Conservation (phyloP, 2,113 vertebrate genomes). For the Burhinus oedicnemus region DNA sequence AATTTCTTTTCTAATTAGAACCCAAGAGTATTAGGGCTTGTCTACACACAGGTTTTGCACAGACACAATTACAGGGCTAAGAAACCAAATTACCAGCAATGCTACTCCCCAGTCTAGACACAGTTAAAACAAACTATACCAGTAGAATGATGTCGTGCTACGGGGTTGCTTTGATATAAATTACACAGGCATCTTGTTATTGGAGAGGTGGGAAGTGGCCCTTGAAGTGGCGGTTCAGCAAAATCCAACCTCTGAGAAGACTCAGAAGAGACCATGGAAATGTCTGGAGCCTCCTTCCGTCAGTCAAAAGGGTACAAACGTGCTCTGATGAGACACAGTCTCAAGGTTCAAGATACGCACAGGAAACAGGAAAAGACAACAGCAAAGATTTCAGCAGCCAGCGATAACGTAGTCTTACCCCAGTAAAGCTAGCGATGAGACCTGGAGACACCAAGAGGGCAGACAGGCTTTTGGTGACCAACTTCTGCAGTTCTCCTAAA, state of each 20-base stretch:
- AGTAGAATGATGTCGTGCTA: neutral
- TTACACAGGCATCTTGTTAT: neutral
- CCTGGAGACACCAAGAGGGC: neutral
- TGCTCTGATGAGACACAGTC: neutral
- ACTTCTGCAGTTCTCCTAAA: neutral
- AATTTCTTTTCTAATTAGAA: constrained; percentile 4
- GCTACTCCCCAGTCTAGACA: neutral
- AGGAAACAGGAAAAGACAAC: neutral
- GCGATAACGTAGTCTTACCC: accelerated
- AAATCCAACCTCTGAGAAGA: neutral
- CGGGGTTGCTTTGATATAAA: neutral
- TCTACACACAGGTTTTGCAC: neutral
- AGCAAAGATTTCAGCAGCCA: neutral
- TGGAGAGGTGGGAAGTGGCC: neutral
- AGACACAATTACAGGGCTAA: neutral
- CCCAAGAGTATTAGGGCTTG: neutral
- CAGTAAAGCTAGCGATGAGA: neutral
- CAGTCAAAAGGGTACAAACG: neutral
- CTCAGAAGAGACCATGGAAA: neutral
- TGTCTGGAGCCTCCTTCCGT: neutral
- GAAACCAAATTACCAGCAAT: neutral
- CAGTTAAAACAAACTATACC: neutral
- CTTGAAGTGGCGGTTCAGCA: neutral
- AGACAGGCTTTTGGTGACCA: neutral
- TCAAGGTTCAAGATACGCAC: neutral